Conservation (phyloP, 2,888 invertebrate genomes). For the Metopia argyrocephala region DNA sequence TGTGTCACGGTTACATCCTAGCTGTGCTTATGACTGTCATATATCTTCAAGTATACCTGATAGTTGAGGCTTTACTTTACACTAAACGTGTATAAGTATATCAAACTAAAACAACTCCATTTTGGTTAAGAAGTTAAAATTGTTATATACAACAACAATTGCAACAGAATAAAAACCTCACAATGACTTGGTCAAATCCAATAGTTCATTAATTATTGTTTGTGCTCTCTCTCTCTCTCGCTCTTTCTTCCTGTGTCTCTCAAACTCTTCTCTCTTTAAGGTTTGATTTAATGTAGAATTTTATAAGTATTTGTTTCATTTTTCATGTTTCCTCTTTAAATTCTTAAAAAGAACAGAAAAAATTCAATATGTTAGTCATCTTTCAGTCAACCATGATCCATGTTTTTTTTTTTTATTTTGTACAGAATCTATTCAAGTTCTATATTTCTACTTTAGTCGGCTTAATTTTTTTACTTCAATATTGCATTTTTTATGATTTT, state of each 20-base stretch:
- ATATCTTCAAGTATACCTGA: no score
- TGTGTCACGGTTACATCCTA: no score
- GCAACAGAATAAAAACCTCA: slow-evolving; percentile 22
- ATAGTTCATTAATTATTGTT: slow-evolving; percentile 14
- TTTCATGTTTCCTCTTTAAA: no score
- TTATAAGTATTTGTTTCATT: no score
- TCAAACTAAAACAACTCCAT: neutral
- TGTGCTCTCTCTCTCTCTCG: neutral
- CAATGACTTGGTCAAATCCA: slow-evolving; percentile 19
- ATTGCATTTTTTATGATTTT: neutral
- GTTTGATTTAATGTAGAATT: no score
- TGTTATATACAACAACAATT: no score
- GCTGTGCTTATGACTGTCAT: no score
- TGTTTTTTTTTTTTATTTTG: slow-evolving; percentile 15
- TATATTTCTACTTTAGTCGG: slow-evolving; percentile 8
- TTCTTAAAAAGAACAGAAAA: no score
- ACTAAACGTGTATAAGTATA: no score
- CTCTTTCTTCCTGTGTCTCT: no score
- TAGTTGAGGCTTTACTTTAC: no score
- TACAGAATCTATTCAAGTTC: slow-evolving; percentile 10
- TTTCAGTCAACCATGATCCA: slow-evolving; percentile 31
- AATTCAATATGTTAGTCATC: slow-evolving; percentile 4
- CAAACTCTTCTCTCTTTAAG: no score
- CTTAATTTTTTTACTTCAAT: slow-evolving; percentile 8
- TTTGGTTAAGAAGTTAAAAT: neutral